phyloP scores from a whole-genome alignment of 2,888 invertebrate species.

The Melipona bicolor region DNA sequence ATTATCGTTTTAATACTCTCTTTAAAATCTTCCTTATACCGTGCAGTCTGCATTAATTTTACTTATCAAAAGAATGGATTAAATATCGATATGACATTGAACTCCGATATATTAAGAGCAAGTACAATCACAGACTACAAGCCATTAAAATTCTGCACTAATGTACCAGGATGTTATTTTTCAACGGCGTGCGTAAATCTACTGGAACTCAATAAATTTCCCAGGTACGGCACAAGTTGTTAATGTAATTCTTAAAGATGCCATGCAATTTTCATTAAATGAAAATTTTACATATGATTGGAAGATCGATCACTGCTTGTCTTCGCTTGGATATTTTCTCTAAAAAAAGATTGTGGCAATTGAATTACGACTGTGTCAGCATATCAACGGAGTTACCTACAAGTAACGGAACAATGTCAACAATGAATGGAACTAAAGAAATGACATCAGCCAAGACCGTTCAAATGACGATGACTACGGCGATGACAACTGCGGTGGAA shows the following conservation, averaged over 20 bases:
- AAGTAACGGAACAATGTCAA: constrained; percentile 22
- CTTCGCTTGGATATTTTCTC: constrained; percentile 73
- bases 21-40: not conserved
- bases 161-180: constrained; percentile 76
- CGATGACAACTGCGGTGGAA: constrained; percentile 15
- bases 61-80: constrained; percentile 74
- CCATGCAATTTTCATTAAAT: not conserved
- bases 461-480: constrained; percentile 2
- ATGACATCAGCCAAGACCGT: constrained; percentile 18
- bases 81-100: constrained; percentile 73
- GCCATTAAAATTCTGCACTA: constrained; percentile 73
- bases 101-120: constrained; percentile 65
- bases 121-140: constrained; percentile 74
- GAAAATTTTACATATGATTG: not conserved
- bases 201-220: constrained; percentile 73
- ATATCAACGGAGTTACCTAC: constrained; percentile 71
- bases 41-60: constrained; percentile 78
- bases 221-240: constrained; percentile 63
- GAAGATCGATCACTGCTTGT: constrained; percentile 76
- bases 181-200: constrained; percentile 76
- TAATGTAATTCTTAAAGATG: not conserved
- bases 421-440: constrained; percentile 24
- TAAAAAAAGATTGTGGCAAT: constrained; percentile 75
- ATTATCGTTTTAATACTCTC: constrained; percentile 1
- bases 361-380: constrained; percentile 76